Evolutionary conservation across 2,888 invertebrate species (phyloP), one percentile per base, ranked within the genome.

Genomic region (Lordiphosa andalusiaca): DNA sequence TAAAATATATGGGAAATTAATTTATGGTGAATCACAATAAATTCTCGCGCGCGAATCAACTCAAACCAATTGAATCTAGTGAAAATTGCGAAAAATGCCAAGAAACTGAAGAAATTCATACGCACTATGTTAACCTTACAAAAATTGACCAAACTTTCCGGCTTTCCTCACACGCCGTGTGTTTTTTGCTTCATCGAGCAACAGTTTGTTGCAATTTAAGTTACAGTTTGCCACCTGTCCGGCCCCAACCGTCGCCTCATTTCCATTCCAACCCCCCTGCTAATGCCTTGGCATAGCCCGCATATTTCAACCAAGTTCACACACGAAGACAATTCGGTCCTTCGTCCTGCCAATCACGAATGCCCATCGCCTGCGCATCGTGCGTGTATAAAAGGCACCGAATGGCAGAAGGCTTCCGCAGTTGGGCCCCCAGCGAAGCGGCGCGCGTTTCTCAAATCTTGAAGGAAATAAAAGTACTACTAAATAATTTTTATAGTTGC

Each of bases 161-260:
- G 23, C 5, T 23, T 6, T 23, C 23, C 6, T 23, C 6, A 39
- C 59, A 57, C 59, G 57, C 38, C 39, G 36, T 10, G 35, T 23
- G 3, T 25, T 16, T 13, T 25, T 16, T 13, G 13, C 55, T 73
- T 71, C 59, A 44, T 60, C 55, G 69, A 65, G 75, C 78, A 80
- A 80, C 78, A 81, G 78, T 81, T 80, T 68, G 78, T 71, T 62
- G 73, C 75, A 75, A 73, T 80, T 78, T 69, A 73, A 77, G 76
- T 75, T 77, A 68, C 63, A 56, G 46, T 67, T 67, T 64, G 55
- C 67, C 75, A 75, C 69, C 73, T 75, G 73, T 72, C 63, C 67
- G 55, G 33, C 21, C 25, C 21, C 38, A 13, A 12, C 41, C 7
- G n/a, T 6, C 23, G 6, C 6, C 16, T 35, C 39, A 23, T 47